phyloP scores from a whole-genome alignment of 2,113 vertebrate species.

The Hucho hucho region DNA sequence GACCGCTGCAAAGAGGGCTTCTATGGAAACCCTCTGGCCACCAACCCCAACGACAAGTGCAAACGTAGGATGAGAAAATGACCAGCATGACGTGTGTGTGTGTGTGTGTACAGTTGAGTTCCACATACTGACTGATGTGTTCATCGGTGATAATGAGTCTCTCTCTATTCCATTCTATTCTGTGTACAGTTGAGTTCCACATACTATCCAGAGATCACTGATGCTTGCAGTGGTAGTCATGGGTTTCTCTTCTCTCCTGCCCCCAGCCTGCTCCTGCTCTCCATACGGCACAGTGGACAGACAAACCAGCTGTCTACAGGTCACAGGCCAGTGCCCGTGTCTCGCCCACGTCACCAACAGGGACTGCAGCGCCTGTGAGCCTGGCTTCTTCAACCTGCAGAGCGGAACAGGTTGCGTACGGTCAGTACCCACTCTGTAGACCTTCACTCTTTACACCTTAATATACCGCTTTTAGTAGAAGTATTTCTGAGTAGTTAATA shows the following conservation, averaged over 20 bases:
- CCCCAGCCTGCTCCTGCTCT: conserved; percentile 86
- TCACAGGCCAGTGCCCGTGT: conserved; percentile 91
- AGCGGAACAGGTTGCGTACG: conserved; percentile 87
- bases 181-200: too few relatives aligned
- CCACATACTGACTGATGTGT: neutral
- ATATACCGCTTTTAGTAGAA: too few relatives aligned
- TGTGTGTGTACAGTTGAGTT: too few relatives aligned
- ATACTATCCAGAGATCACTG: too few relatives aligned
- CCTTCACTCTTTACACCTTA: too few relatives aligned
- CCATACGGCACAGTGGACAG: conserved; percentile 75
- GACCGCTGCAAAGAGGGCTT: conserved; percentile 88
- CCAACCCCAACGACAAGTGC: conserved; percentile 82
- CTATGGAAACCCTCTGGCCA: conserved; percentile 82
- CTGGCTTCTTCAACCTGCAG: conserved; percentile 90
- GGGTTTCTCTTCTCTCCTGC: neutral
- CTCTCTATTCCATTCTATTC: too few relatives aligned
- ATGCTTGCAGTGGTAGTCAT: too few relatives aligned
- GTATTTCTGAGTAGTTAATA: neutral
- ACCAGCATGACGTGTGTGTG: neutral
- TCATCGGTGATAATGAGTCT: neutral
- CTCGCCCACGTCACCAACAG: conserved; percentile 81
- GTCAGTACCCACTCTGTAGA: conserved; percentile 59
- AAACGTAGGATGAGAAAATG: conserved; percentile 67
- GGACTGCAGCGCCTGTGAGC: conserved; percentile 87
- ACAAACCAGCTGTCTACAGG: conserved; percentile 80